phyloP scores from a whole-genome alignment of 1,140 invertebrate genomes.

The Aphidius ervi region DNA sequence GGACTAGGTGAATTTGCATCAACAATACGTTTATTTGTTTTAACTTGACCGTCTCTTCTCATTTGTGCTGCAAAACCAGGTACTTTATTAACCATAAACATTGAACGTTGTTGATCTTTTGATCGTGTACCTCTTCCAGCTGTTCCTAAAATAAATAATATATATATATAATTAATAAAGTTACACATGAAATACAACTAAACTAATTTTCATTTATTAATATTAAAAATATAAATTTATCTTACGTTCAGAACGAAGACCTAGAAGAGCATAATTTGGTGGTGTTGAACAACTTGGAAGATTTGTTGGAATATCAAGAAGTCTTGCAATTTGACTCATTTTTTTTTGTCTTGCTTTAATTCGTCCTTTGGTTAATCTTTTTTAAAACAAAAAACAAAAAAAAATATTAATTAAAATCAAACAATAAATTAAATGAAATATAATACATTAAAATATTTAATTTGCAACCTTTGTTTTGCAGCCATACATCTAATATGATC shows the following conservation, averaged over 20 bases:
- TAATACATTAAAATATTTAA: neutral
- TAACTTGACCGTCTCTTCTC: constrained; percentile 51
- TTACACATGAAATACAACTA: constrained; percentile 18
- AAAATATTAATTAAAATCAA: constrained; percentile 12
- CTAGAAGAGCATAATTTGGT: constrained; percentile 48
- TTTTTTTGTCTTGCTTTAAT: constrained; percentile 93
- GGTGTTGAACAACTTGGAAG: constrained; percentile 57
- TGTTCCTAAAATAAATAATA: constrained; percentile 32
- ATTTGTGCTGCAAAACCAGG: constrained; percentile 68
- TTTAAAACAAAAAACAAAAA: neutral
- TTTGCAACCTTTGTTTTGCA: constrained; percentile 75
- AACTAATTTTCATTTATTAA: neutral
- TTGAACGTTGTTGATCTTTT: constrained; percentile 53
- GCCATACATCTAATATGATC: constrained; percentile 98
- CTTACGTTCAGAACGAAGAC: constrained; percentile 45
- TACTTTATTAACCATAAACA: constrained; percentile 60
- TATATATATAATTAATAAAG: neutral
- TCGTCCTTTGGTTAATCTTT: constrained; percentile 76
- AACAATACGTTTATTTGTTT: constrained; percentile 34
- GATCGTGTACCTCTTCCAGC: constrained; percentile 53
- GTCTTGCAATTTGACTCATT: constrained; percentile 88
- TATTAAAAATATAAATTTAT: constrained; percentile 9
- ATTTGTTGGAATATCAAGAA: constrained; percentile 76
- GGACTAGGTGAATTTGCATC: constrained; percentile 42
- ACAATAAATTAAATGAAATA: constrained; percentile 16